Conservation (phyloP, 2,113 vertebrate genomes). For the Junco hyemalis region DNA sequence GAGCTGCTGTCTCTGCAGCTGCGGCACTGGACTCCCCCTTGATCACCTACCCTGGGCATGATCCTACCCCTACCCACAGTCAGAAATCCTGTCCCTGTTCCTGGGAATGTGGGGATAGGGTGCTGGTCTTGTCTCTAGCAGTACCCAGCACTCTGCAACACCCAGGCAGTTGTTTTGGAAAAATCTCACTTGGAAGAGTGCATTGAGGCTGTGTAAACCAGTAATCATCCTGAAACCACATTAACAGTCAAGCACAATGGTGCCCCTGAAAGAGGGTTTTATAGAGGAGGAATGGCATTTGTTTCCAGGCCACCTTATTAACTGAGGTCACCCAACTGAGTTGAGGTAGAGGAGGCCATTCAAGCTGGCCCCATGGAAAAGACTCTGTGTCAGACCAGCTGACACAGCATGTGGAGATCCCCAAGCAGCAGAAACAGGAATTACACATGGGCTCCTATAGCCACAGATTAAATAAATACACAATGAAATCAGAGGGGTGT, state of each 20-base stretch:
- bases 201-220: background rate
- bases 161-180: background rate
- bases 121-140: background rate
- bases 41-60: fast-evolving
- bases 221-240: background rate
- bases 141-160: fast-evolving
- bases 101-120: background rate
- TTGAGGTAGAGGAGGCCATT: fast-evolving
- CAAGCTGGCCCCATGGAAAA: background rate
- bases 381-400: background rate
- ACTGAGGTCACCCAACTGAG: fast-evolving
- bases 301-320: background rate
- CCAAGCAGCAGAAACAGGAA: background rate
- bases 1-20: background rate
- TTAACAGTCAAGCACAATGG: background rate
- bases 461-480: background rate
- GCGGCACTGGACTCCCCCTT: background rate
- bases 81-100: no score
- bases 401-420: fast-evolving
- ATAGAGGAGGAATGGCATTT: background rate
- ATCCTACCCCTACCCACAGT: background rate
- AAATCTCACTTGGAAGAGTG: background rate
- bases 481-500: fast-evolving
- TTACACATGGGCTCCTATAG: background rate
- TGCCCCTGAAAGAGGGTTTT: background rate